Conservation (phyloP, 1,140 invertebrate genomes). For the Zaprionus ghesquierei region DNA sequence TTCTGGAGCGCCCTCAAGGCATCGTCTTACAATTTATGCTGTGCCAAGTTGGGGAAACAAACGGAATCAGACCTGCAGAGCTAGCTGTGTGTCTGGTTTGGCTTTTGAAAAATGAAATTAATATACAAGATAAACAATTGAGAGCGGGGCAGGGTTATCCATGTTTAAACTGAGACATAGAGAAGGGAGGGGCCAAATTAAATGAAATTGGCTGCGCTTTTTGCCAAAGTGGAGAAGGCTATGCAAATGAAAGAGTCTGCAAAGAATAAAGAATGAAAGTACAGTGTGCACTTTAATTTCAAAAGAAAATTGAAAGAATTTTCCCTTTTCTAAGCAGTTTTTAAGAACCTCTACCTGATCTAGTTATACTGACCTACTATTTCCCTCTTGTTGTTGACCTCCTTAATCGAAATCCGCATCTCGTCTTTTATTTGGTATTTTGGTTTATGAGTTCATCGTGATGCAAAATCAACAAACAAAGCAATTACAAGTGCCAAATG, state of each 20-base stretch:
- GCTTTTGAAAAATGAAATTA: constrained; percentile 45
- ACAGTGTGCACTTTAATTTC: neutral
- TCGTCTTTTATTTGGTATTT: constrained; percentile 1
- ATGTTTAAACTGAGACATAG: constrained; percentile 30
- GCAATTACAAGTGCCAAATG: constrained; percentile 53
- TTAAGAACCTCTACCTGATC: no score
- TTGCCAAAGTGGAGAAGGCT: neutral
- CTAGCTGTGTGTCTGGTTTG: neutral
- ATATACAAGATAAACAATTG: constrained; percentile 55
- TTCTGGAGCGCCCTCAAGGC: constrained; percentile 38
- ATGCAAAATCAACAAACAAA: constrained; percentile 49
- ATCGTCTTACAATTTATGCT: constrained; percentile 53
- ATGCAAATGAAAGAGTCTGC: neutral
- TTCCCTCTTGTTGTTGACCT: neutral
- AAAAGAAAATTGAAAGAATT: no score
- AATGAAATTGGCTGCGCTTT: constrained; percentile 2
- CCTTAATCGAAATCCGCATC: neutral
- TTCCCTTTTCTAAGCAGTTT: no score
- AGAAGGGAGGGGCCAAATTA: neutral
- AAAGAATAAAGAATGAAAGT: neutral
- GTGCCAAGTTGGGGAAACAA: constrained; percentile 10
- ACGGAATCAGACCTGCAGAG: neutral
- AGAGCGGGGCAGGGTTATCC: neutral
- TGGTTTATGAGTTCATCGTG: constrained; percentile 13
- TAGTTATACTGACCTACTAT: no score